Conservation (phyloP, 2,113 vertebrate genomes). For the Lates calcarifer region DNA sequence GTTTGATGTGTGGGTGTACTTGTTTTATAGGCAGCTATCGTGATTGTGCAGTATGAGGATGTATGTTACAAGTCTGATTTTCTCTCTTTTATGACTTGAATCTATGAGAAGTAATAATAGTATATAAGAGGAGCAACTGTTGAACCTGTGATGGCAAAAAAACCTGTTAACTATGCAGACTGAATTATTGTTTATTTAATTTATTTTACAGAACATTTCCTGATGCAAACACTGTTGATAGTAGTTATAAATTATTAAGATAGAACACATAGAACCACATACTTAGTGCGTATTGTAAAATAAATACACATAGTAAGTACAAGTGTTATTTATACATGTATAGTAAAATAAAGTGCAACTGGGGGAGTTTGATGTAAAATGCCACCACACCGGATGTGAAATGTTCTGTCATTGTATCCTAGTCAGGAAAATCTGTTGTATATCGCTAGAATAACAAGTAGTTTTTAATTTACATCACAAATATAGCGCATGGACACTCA, state of each 20-base stretch:
- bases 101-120: background rate
- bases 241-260: background rate
- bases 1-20: conserved; percentile 7
- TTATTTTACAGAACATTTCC: background rate
- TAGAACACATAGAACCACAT: background rate
- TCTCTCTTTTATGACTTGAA: background rate
- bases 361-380: background rate
- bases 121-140: background rate
- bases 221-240: background rate
- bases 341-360: background rate
- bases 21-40: conserved; percentile 18
- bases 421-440: too few species aligned
- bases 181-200: background rate
- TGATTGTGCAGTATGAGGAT: too few species aligned
- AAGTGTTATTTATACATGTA: background rate
- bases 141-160: background rate
- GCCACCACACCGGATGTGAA: too few species aligned
- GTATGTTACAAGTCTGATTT: background rate
- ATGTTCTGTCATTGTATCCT: too few species aligned
- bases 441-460: background rate
- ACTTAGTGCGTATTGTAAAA: background rate
- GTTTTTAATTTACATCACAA: background rate
- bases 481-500: too few species aligned
- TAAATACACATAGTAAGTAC: background rate
- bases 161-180: background rate